These are phyloP conservation scores for Tarsius wallacei DNA, from an alignment of 2,797 vertebrate species.

Conservation along the genomic window DNA sequence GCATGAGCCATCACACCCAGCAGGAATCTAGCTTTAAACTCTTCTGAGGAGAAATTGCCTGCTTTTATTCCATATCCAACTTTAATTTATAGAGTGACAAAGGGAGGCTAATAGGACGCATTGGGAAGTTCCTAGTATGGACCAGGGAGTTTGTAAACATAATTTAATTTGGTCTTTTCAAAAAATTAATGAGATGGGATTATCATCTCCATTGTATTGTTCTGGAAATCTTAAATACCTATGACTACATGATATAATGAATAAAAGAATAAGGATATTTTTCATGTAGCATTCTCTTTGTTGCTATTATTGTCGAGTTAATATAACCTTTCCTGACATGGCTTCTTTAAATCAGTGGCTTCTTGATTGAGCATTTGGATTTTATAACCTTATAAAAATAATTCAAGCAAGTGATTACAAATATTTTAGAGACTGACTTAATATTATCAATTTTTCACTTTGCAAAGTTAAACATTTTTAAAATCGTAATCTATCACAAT, in stretches of 20 bases:
- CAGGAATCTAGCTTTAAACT: no score
- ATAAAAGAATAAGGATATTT: not conserved
- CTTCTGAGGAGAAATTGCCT: not conserved
- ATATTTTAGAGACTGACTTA: not conserved
- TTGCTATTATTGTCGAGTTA: not conserved
- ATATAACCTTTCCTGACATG: not conserved
- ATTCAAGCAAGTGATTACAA: not conserved
- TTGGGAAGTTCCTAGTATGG: fast-evolving
- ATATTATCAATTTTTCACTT: not conserved
- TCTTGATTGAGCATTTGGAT: not conserved
- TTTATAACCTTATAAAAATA: not conserved
- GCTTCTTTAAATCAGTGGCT: not conserved
- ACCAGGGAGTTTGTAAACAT: not conserved
- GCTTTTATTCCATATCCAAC: not conserved
- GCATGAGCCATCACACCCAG: no score
- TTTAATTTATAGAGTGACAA: not conserved
- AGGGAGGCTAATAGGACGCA: not conserved
- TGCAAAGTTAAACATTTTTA: not conserved
- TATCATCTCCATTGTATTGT: not conserved
- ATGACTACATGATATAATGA: not conserved
- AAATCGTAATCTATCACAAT: not conserved
- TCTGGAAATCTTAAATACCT: not conserved
- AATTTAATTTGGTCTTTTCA: not conserved
- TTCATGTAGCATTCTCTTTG: not conserved
- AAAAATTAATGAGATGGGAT: not conserved